These are phyloP conservation scores for Sinopyrophorus schimmeli DNA, from an alignment of 2,888 invertebrate genomes.

Conservation along the genomic window DNA sequence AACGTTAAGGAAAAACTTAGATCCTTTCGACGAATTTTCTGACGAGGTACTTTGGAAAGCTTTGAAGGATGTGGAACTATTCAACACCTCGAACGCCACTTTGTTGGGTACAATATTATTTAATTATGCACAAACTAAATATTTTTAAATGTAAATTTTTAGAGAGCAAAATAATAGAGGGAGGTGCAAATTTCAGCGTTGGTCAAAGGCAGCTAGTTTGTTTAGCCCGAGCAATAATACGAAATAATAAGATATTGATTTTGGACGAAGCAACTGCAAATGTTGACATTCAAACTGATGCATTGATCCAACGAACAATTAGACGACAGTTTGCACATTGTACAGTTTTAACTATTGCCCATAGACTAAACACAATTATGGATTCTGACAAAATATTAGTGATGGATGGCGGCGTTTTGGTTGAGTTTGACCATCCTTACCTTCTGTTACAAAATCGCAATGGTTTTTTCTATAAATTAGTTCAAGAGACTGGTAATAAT, in stretches of 20 bases:
- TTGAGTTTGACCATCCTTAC: constrained; percentile 78
- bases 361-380: too few species aligned
- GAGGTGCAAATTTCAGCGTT: constrained; percentile 54
- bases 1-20: constrained; percentile 83
- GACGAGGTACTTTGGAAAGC: constrained; percentile 83
- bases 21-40: constrained; percentile 80
- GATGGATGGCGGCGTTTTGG: constrained; percentile 75
- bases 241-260: constrained; percentile 49
- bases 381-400: constrained; percentile 79
- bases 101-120: too few species aligned
- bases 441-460: constrained; percentile 60
- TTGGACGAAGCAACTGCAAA: constrained; percentile 79
- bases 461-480: constrained; percentile 65
- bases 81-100: too few species aligned
- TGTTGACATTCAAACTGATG: constrained; percentile 77
- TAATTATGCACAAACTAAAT: too few species aligned
- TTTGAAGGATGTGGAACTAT: constrained; percentile 80
- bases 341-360: constrained; percentile 82
- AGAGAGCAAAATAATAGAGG: constrained; percentile 73
- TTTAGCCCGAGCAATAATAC: constrained; percentile 62
- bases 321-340: constrained; percentile 72
- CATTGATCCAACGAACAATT: constrained; percentile 74
- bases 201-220: constrained; percentile 68
- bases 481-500: constrained; percentile 56
- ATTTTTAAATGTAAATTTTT: too few species aligned